Evolutionary conservation across 2,797 vertebrate genomes (phyloP), one percentile per base, ranked within the genome.

Genomic region (Ctenosaura bakeri): DNA sequence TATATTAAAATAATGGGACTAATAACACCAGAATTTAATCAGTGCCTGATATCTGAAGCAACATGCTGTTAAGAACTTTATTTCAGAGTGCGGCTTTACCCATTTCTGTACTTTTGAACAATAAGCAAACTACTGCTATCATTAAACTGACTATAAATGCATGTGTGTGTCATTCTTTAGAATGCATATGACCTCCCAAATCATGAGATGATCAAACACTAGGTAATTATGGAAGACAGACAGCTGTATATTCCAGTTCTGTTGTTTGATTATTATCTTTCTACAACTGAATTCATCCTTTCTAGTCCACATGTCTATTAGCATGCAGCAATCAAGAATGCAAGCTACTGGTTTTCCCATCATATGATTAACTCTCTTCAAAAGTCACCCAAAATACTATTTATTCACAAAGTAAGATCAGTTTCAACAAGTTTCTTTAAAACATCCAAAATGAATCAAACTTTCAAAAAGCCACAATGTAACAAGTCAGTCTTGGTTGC

Each of bases 1-100:
- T 86, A n/a, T 32, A 20, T 50, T 69, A 90, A 50, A 9, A 69
- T 52, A 85, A 89, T 69, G 64, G 46, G 24, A 73, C 74, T 62
- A 74, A 82, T 46, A 74, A 79, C 80, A 2, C 14, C 13, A 35
- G 20, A 74, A 78, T 73, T 69, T 32, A 46, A 35, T 64, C 62
- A 54, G 32, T 46, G 13, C 52, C 54, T 69, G 14, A 81, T 3
- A 0, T 8, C 20, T 26, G 32, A 42, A 77, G 18, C 0, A 74
- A n/a, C 84, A 52, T 29, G n/a, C 56, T 86, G 46, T 35, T 5
- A 22, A 35, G 50, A 86, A 83, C 86, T 35, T 22, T 2, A 32
- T 20, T n/a, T 89, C 2, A 66, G 29, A 35, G 16, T 50, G 16
- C 50, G 14, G 18, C 22, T 66, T 66, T 69, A 24, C 42, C 1